These are phyloP conservation scores for Barbus barbus DNA, from an alignment of 2,113 vertebrate genomes.

Conservation along the genomic window DNA sequence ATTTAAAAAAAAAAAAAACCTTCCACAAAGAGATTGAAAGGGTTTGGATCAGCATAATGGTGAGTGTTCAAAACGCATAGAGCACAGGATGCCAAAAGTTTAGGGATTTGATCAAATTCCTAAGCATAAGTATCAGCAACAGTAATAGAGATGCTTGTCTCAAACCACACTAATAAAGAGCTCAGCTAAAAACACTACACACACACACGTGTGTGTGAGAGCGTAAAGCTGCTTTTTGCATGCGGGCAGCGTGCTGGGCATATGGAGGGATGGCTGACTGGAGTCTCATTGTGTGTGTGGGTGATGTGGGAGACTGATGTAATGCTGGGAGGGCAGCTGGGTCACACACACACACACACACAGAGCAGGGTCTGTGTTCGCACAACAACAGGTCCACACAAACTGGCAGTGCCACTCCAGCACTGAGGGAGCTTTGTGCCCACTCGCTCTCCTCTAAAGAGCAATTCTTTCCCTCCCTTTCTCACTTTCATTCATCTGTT, in stretches of 20 bases:
- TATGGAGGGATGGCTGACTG: slow-evolving; percentile 40
- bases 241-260: slow-evolving; percentile 35
- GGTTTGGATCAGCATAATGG: no score
- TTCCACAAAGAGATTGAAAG: no score
- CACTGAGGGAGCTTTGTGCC: slow-evolving; percentile 56
- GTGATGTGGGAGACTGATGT: slow-evolving; percentile 48
- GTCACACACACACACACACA: slow-evolving; percentile 66
- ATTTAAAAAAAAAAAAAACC: no score
- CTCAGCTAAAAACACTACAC: background rate
- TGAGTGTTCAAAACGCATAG: no score
- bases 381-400: slow-evolving; percentile 63
- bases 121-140: background rate
- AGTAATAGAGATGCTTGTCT: background rate
- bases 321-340: slow-evolving; percentile 45
- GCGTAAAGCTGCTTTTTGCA: slow-evolving; percentile 33
- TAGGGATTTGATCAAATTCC: background rate
- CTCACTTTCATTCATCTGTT: background rate
- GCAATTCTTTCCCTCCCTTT: background rate
- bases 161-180: background rate
- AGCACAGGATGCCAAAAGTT: no score
- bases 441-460: slow-evolving; percentile 16
- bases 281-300: slow-evolving; percentile 39
- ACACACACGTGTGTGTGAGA: background rate
- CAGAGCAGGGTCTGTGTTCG: slow-evolving; percentile 69
- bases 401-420: slow-evolving; percentile 65